phyloP scores from a whole-genome alignment of 2,113 vertebrate genomes.

The Muntiacus reevesi region DNA sequence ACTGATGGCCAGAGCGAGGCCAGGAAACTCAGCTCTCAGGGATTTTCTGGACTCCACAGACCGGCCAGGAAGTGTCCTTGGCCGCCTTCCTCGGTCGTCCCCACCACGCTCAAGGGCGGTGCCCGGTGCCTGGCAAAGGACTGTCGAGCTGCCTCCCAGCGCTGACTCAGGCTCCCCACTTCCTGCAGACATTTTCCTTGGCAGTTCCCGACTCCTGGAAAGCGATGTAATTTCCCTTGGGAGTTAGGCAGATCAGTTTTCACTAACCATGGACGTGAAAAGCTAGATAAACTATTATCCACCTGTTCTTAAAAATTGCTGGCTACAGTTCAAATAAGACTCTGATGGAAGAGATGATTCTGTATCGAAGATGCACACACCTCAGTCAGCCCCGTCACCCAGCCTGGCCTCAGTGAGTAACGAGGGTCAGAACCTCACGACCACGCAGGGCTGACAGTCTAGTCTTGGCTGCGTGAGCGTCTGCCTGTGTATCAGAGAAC shows the following conservation, averaged over 20 bases:
- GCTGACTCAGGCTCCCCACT: not conserved
- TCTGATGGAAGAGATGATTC: not conserved
- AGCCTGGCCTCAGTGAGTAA: not conserved
- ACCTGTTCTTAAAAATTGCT: not conserved
- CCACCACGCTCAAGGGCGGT: not conserved
- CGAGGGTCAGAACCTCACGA: not conserved
- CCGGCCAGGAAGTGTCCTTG: not conserved
- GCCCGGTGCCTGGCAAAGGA: not conserved
- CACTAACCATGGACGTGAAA: not conserved
- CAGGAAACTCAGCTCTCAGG: not conserved
- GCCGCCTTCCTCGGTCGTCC: rapidly evolving
- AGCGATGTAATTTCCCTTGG: not conserved
- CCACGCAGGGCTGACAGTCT: not conserved
- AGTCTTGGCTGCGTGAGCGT: not conserved
- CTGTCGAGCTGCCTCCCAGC: not conserved
- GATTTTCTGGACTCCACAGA: not conserved
- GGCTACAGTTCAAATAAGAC: not conserved
- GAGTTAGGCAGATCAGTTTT: not conserved
- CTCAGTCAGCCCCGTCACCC: not conserved
- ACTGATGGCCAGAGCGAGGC: not conserved
- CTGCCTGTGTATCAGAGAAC: not conserved
- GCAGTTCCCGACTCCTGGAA: not conserved
- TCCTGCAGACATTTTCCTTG: not conserved
- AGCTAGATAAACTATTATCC: not conserved
- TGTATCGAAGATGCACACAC: not conserved